These are phyloP conservation scores for Calliopsis andreniformis DNA, from an alignment of 1,140 invertebrate species.

Conservation along the genomic window DNA sequence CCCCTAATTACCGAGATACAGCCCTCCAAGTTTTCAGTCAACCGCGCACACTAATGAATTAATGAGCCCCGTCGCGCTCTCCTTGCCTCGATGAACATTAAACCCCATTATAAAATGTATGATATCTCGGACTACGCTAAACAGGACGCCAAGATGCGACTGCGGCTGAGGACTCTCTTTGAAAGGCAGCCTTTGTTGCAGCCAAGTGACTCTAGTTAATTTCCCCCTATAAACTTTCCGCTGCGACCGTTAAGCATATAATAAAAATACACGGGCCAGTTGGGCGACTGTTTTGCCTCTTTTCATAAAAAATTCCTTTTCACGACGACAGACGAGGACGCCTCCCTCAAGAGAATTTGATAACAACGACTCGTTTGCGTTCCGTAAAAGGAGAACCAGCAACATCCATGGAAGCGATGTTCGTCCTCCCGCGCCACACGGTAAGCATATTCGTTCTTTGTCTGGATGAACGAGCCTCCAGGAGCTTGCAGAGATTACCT, in stretches of 20 bases:
- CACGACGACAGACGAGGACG: not conserved
- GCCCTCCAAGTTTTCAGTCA: too few relatives aligned
- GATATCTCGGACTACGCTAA: too few relatives aligned
- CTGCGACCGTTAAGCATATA: not conserved
- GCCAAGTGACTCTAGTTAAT: not conserved
- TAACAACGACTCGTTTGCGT: slow-evolving; percentile 31
- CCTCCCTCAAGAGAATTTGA: slow-evolving; percentile 21
- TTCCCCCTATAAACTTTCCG: not conserved
- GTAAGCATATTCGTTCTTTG: not conserved
- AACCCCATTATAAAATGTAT: too few relatives aligned
- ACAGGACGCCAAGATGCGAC: too few relatives aligned
- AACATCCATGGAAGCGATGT: not conserved
- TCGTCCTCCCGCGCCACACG: not conserved
- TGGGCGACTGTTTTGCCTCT: slow-evolving; percentile 1
- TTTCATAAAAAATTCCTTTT: slow-evolving; percentile 18
- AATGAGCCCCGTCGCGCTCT: too few relatives aligned
- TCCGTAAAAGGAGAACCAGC: not conserved
- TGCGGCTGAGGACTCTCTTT: not conserved
- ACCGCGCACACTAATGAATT: too few relatives aligned
- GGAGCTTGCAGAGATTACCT: not conserved
- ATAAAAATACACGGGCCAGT: not conserved
- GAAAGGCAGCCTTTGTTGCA: not conserved
- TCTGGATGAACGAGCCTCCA: too few relatives aligned
- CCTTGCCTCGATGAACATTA: too few relatives aligned
- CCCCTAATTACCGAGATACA: too few relatives aligned